Evolutionary conservation across 2,113 vertebrate species (phyloP).

Genomic region (Mustelus asterias): DNA sequence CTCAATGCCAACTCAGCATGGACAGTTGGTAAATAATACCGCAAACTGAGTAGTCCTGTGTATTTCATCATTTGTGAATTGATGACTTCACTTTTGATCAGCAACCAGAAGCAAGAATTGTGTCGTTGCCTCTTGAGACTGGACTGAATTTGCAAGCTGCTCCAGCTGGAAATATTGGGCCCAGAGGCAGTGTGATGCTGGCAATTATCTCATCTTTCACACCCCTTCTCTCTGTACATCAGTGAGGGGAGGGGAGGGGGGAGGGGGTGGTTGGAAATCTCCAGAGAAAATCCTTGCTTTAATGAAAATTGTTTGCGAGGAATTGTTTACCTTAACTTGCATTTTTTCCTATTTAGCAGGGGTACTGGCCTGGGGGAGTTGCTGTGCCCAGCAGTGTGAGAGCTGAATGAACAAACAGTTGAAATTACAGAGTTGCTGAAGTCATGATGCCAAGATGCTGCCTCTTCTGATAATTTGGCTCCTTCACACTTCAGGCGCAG

Average conservation of each 20-base stretch:
- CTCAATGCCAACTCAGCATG: not conserved
- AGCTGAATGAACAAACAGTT: constrained; percentile 24
- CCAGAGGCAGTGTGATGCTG: not conserved
- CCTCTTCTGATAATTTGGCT: constrained; percentile 1
- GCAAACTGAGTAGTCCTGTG: not conserved
- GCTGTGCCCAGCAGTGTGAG: not conserved
- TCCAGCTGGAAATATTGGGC: constrained; percentile 40
- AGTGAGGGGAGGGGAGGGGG: not conserved
- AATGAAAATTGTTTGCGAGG: not conserved
- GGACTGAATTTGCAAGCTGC: constrained; percentile 37
- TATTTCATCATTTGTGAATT: not conserved
- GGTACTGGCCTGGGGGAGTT: not conserved
- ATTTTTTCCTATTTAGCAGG: constrained; percentile 19
- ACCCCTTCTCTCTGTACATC: not conserved
- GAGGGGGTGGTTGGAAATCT: not conserved
- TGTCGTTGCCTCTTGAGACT: not conserved
- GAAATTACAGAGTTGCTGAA: constrained; percentile 4
- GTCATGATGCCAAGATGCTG: constrained; percentile 14
- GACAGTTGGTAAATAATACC: not conserved
- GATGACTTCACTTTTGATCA: not conserved
- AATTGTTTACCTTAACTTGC: not conserved
- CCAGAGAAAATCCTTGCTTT: not conserved
- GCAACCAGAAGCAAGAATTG: not conserved
- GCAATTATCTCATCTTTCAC: not conserved
- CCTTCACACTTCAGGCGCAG: not conserved